Conservation (phyloP, 2,888 invertebrate genomes). For the Diaphora mendica region DNA sequence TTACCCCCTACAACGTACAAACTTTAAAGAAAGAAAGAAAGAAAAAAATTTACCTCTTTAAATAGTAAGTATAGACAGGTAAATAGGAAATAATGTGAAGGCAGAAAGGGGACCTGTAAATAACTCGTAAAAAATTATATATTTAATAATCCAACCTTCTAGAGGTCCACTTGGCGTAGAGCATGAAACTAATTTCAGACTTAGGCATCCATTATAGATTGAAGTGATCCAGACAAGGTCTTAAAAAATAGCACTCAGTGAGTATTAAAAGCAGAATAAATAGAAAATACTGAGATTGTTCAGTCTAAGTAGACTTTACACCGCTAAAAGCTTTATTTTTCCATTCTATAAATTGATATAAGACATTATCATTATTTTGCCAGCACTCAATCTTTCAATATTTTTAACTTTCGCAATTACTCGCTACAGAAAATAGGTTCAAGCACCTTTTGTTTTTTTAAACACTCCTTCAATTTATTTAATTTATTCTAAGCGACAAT, state of each 20-base stretch:
- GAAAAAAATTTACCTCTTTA: no score
- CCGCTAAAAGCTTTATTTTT: neutral
- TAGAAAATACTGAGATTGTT: neutral
- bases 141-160: neutral
- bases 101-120: no score
- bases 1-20: no score
- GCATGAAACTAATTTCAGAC: neutral
- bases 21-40: no score
- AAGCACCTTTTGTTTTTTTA: slow-evolving; percentile 25
- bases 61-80: no score
- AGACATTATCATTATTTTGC: slow-evolving; percentile 11
- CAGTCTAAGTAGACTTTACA: neutral
- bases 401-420: slow-evolving; percentile 18
- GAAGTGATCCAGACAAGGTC: neutral
- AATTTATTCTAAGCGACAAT: slow-evolving; percentile 48
- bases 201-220: neutral
- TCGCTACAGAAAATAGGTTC: slow-evolving; percentile 3
- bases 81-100: no score
- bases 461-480: slow-evolving; percentile 46
- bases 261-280: neutral
- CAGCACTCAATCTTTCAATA: slow-evolving; percentile 22
- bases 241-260: neutral
- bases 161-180: neutral
- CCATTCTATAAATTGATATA: neutral
- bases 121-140: neutral